Evolutionary conservation across 2,113 vertebrate genomes (phyloP).

Genomic region (Lonchura striata): DNA sequence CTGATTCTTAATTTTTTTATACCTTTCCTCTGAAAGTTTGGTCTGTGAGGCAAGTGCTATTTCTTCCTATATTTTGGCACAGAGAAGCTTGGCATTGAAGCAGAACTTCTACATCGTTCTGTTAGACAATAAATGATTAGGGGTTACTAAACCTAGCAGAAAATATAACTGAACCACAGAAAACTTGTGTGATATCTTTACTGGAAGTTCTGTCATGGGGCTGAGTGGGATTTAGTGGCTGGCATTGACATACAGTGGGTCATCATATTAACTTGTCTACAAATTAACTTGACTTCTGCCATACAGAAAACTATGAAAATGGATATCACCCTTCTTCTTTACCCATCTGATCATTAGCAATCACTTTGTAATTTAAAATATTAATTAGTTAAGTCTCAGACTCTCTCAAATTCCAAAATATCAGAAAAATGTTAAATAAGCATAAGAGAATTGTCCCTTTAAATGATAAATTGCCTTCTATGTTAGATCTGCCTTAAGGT

Average conservation of each 20-base stretch:
- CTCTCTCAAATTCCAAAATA: not conserved
- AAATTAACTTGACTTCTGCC: not conserved
- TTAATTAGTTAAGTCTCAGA: not conserved
- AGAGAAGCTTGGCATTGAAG: not conserved
- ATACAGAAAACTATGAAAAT: not conserved
- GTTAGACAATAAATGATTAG: not conserved
- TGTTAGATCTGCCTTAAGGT: not conserved
- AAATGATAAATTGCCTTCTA: not conserved
- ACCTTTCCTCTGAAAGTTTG: not conserved
- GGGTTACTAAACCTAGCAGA: not conserved
- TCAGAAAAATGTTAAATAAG: not conserved
- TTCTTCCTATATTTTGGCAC: not conserved
- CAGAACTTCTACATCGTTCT: fast-evolving
- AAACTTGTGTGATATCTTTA: not conserved
- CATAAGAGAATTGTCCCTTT: not conserved
- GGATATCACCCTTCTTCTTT: not conserved
- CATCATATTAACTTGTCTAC: not conserved
- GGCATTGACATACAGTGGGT: not conserved
- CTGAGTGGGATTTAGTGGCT: not conserved
- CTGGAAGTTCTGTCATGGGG: not conserved
- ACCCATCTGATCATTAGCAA: not conserved
- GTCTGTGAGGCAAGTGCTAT: not conserved
- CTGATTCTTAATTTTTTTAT: not conserved
- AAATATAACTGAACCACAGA: not conserved
- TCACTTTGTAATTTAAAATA: not conserved